These are phyloP conservation scores for Tokudaia tokunoshimensis DNA, from an alignment of 2,797 vertebrate genomes.

Conservation along the genomic window DNA sequence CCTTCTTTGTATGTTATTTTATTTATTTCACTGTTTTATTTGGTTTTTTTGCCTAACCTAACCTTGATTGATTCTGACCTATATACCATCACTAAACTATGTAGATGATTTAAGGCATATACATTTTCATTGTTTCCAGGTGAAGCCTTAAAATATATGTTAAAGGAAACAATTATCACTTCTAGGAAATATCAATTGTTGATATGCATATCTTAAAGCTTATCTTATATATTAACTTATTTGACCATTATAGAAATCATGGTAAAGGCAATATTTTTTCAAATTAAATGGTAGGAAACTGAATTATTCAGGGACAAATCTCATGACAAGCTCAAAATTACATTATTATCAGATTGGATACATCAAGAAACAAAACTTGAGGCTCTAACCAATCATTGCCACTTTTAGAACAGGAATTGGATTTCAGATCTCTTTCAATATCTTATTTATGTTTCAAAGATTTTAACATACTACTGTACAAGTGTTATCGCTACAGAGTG, in stretches of 20 bases:
- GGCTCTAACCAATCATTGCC: neutral
- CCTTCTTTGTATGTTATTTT: neutral
- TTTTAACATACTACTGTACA: neutral
- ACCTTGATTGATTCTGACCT: neutral
- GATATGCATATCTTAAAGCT: neutral
- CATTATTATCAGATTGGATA: neutral
- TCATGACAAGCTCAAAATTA: neutral
- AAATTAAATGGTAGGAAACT: neutral
- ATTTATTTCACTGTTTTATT: neutral
- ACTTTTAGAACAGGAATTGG: neutral
- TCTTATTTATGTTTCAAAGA: neutral
- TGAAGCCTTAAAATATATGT: neutral
- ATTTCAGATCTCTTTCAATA: neutral
- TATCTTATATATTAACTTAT: neutral
- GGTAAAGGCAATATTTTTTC: neutral
- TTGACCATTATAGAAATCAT: neutral
- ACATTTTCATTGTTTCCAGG: neutral
- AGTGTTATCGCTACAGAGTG: neutral
- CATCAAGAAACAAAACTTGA: neutral
- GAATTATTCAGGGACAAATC: neutral
- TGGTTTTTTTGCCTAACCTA: neutral
- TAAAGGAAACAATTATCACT: neutral
- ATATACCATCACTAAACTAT: neutral
- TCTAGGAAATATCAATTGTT: neutral
- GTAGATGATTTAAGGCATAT: neutral